Evolutionary conservation across 2,888 invertebrate species (phyloP).

Genomic region (Masnerella sp.): DNA sequence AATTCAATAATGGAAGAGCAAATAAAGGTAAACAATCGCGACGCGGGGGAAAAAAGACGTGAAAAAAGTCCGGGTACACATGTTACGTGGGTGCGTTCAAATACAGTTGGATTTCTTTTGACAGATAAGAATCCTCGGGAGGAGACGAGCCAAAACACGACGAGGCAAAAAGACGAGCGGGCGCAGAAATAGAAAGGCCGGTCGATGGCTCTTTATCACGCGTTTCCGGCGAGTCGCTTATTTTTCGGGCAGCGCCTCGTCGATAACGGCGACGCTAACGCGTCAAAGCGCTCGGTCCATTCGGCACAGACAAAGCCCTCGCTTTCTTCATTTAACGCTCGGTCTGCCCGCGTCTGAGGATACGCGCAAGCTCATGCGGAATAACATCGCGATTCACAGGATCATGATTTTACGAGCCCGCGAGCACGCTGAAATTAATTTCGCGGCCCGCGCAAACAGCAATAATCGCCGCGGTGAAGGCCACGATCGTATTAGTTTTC

Average conservation of each 20-base stretch:
- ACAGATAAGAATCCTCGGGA: slow-evolving; percentile 20
- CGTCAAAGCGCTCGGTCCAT: slow-evolving; percentile 26
- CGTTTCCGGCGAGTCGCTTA: slow-evolving; percentile 26
- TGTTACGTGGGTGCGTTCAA: slow-evolving; percentile 19
- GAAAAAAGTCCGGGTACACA: slow-evolving; percentile 2
- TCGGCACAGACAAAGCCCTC: slow-evolving; percentile 35
- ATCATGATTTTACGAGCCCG: slow-evolving; percentile 54
- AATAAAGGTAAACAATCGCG: slow-evolving; percentile 9
- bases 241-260: slow-evolving; percentile 17
- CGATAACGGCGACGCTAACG: slow-evolving; percentile 12
- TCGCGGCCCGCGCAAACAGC: slow-evolving; percentile 46
- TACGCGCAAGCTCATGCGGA: slow-evolving; percentile 38
- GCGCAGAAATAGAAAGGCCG: slow-evolving; percentile 30
- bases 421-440: slow-evolving; percentile 62
- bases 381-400: slow-evolving; percentile 42
- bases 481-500: slow-evolving; percentile 64
- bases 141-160: neutral
- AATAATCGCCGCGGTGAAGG: slow-evolving; percentile 52
- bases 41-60: neutral
- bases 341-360: slow-evolving; percentile 15
- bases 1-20: slow-evolving; percentile 19
- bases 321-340: slow-evolving; percentile 49
- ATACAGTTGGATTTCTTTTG: slow-evolving; percentile 27
- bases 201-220: slow-evolving; percentile 28
- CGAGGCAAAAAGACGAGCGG: slow-evolving; percentile 3